Percentiles rank a stretch among this genome's conserved stretches.
phyloP scores from a whole-genome alignment of 2,113 vertebrate genomes.

The Corythornis vintsioides region DNA sequence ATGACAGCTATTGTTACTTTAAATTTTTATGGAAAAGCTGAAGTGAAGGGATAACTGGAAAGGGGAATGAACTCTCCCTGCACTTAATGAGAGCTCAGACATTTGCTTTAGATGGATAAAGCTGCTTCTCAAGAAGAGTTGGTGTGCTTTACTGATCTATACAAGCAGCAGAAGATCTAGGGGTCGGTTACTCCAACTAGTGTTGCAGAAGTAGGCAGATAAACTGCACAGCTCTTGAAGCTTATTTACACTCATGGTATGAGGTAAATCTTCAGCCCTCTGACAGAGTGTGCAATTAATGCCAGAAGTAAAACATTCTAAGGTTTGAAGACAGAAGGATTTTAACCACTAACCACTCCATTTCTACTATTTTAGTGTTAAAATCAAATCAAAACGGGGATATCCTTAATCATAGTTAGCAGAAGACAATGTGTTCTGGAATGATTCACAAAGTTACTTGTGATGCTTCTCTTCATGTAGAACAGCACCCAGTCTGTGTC shows the following conservation, averaged over 20 bases:
- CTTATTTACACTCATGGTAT: neutral
- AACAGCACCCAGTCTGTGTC: neutral
- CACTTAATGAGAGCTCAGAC: neutral
- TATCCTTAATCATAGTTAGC: neutral
- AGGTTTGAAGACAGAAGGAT: neutral
- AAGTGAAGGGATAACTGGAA: neutral
- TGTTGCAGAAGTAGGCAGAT: neutral
- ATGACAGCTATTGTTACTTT: neutral
- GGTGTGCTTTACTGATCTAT: neutral
- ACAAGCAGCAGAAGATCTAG: neutral
- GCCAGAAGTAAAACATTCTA: neutral
- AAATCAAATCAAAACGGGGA: neutral
- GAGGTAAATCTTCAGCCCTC: neutral
- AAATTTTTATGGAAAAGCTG: neutral
- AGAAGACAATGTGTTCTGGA: neutral
- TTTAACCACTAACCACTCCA: neutral
- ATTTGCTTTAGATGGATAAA: neutral
- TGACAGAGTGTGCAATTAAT: neutral
- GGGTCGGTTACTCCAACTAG: neutral
- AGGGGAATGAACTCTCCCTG: neutral
- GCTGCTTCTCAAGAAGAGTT: neutral
- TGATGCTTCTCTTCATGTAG: neutral
- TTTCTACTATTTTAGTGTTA: neutral
- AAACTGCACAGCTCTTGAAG: neutral
- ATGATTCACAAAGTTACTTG: neutral